phyloP scores from a whole-genome alignment of 1,140 invertebrate species.

The Procambarus clarkii region DNA sequence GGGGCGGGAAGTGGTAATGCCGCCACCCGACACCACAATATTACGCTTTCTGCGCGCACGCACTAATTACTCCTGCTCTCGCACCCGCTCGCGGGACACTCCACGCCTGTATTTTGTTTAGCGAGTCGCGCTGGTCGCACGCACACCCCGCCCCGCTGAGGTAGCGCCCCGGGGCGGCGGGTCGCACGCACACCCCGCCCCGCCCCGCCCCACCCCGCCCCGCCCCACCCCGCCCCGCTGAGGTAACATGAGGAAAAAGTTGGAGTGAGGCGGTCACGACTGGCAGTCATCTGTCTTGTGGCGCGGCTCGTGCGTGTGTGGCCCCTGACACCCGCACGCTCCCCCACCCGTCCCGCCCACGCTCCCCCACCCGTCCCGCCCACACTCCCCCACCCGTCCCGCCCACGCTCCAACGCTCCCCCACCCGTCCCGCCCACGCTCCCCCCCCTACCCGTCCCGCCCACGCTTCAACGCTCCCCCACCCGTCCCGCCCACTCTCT shows the following conservation, averaged over 20 bases:
- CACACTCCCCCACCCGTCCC: not conserved
- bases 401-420: not conserved
- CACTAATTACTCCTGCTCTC: constrained; percentile 6
- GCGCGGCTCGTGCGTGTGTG: constrained; percentile 8
- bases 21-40: constrained; percentile 6
- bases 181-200: not conserved
- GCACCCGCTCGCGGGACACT: not conserved
- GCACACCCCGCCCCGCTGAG: too few relatives aligned
- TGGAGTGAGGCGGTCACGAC: constrained; percentile 19
- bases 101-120: not conserved
- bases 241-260: not conserved
- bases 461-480: too few relatives aligned
- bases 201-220: too few relatives aligned
- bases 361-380: not conserved
- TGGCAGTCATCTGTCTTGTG: constrained; percentile 28
- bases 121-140: not conserved
- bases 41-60: constrained; percentile 22
- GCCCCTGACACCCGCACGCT: not conserved
- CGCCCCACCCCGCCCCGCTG: not conserved
- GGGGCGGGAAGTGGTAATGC: constrained; percentile 6
- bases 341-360: not conserved
- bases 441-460: not conserved
- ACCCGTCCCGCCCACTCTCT: too few relatives aligned
- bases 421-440: not conserved
- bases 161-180: too few relatives aligned